Evolutionary conservation across 2,888 invertebrate genomes (phyloP), one percentile per base, ranked within the genome.

Genomic region (Pollenia angustigena): DNA sequence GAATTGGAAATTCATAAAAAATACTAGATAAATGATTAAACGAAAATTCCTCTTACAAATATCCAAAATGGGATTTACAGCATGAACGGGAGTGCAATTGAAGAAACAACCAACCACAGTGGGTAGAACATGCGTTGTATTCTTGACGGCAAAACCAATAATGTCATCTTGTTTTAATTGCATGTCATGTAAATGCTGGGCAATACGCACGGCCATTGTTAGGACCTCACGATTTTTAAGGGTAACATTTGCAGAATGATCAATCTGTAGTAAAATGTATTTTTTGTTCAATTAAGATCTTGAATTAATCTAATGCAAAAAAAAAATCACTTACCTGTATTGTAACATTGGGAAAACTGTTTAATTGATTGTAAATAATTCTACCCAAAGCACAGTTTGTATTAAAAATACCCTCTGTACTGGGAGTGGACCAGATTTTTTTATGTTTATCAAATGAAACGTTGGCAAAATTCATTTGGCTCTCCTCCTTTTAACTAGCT

Each of bases 71-170:
- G 89, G 88, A 71, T 91, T 91, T n/a, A 91, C 87, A 9, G 90
- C 89, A 75, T 91, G 91, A n/a, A 90, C 90, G 14, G 91, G 89
- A 0, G 90, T 90, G 10, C 90, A 89, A 69, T 91, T 90, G 66
- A 91, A 90, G 8, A 91, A 82, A 10, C 91, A 91, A 14, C 89
- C 92, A 68, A 91, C 89, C 14, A 88, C 89, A 23, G 91, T 16
- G 0, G 92, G 89, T 0, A 89, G 88, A 23, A 92, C 62, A 81
- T 91, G 88, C 0, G 90, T 90, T 6, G 90, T 88, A 78, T 92
- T 92, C 0, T 88, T 87, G 3, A 90, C 91, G 11, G 90, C 68
- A 9, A 92, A 78, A 11, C 92, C 92, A 23, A 92, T 89, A 50
- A 91, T 87, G 32, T 92, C 88, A 7, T 89, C 87, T 56, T 87